phyloP scores from a whole-genome alignment of 1,140 invertebrate genomes.

The Formica selysi region DNA sequence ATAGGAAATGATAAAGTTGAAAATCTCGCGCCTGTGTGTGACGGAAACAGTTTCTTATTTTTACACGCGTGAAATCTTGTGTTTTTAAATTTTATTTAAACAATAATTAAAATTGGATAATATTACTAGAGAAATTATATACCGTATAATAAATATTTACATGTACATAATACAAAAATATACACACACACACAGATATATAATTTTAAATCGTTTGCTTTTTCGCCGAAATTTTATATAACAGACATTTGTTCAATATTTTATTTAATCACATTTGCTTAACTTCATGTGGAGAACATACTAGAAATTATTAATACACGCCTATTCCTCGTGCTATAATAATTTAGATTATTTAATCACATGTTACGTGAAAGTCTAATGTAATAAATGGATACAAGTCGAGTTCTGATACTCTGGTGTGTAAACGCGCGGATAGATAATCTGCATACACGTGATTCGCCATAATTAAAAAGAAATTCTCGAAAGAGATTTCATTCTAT shows the following conservation, averaged over 20 bases:
- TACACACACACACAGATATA: too few relatives aligned
- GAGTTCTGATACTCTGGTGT: background rate
- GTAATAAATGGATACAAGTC: background rate
- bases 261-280: background rate
- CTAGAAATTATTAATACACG: too few relatives aligned
- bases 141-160: background rate
- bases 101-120: background rate
- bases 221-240: background rate
- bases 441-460: slow-evolving; percentile 7
- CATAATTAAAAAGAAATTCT: slow-evolving; percentile 28
- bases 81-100: background rate
- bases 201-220: background rate
- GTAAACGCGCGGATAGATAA: background rate
- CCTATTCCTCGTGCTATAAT: background rate
- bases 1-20: background rate
- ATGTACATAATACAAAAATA: background rate
- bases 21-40: background rate
- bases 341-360: background rate
- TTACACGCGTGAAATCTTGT: background rate
- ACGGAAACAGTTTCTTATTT: background rate
- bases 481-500: slow-evolving; percentile 32
- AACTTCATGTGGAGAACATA: background rate
- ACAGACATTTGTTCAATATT: background rate
- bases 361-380: background rate
- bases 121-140: background rate